Evolutionary conservation across 1,140 invertebrate species (phyloP).

Genomic region (Bombus picipes): DNA sequence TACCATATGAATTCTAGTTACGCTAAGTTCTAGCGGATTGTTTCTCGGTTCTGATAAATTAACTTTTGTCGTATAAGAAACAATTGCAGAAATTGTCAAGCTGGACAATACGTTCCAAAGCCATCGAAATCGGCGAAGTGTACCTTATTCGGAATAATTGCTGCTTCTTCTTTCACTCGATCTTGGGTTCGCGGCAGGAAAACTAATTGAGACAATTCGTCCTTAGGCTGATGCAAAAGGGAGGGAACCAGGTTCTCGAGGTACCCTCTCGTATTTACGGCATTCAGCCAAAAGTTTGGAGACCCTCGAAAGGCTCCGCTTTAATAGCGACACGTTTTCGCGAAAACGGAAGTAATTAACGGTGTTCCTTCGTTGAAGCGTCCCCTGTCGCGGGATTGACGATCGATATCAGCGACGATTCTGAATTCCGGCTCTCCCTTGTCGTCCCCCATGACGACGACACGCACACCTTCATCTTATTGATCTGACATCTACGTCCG

Average conservation of each 20-base stretch:
- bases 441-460: conserved; percentile 27
- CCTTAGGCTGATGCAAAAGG: neutral
- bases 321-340: conserved; percentile 54
- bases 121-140: too few species aligned
- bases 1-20: too few species aligned
- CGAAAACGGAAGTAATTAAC: conserved; percentile 60
- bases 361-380: conserved; percentile 36
- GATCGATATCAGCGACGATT: conserved; percentile 55
- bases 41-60: too few species aligned
- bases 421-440: conserved; percentile 38
- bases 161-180: too few species aligned
- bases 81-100: too few species aligned
- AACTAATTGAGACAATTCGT: conserved; percentile 9
- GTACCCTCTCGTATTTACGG: conserved; percentile 4
- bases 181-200: too few species aligned
- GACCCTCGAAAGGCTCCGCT: conserved; percentile 8
- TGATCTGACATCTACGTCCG: conserved; percentile 41
- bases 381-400: conserved; percentile 46
- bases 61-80: too few species aligned
- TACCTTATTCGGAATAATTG: too few species aligned
- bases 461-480: conserved; percentile 50
- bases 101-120: too few species aligned
- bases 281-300: conserved; percentile 26
- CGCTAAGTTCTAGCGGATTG: too few species aligned
- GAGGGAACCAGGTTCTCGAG: neutral